Base-by-base conservation (phyloP, 2,888 invertebrate species). In the Chalcis sispes region DNA sequence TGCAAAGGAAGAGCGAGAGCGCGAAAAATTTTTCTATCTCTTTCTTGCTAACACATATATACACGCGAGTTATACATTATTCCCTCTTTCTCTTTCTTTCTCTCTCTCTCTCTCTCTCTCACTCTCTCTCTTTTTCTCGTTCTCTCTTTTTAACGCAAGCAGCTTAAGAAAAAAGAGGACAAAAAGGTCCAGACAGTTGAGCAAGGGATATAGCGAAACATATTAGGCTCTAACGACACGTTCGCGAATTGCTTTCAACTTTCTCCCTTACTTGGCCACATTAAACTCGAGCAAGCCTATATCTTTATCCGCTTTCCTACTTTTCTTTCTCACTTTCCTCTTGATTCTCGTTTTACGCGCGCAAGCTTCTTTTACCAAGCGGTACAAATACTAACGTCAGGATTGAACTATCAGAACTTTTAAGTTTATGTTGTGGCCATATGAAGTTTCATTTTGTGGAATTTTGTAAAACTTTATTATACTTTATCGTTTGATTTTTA, bases 161-260 rank as follows among this genome's bases (percentile, higher is more conserved):
- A 71, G 73, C 46, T 46, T n/a, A 71, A 52, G 23, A 29, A n/a
- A 46, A 62, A 61, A 59, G 40, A 62, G 48, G 66, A 77, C 61
- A 69, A 74, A 65, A 77, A 74, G 65, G 54, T 18, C 46, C 15
- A 56, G 27, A 36, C 42, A 56, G 2, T 32, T 18, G 62, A 58
- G 65, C 13, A n/a, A n/a, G 18, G 79, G 80, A 84, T 84, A 83
- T 81, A 80, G 71, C 82, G 83, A 83, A 85, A 86, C 84, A 81
- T 86, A 86, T 86, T 86, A 86, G 84, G 78, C 82, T 82, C 81
- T 82, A 80, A 81, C 79, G 81, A 82, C 84, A 82, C 84, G 83
- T 85, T 78, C 83, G 79, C 79, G 82, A 83, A 85, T 84, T 81
- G 83, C 79, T 72, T 66, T 66, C 80, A 78, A 84, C 80, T 83